Conservation (phyloP, 2,113 vertebrate genomes). For the Glareola pratincola region DNA sequence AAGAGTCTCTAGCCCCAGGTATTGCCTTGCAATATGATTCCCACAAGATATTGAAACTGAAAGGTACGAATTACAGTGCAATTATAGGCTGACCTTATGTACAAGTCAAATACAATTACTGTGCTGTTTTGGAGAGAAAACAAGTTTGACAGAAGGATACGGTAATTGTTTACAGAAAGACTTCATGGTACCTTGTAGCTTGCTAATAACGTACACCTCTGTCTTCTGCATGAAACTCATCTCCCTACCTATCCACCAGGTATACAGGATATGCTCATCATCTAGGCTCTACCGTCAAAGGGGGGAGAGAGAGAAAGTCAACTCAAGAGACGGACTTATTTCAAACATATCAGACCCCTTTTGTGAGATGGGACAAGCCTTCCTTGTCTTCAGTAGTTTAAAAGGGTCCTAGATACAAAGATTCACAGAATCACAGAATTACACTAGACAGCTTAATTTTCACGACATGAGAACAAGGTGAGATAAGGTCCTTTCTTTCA, state of each 20-base stretch:
- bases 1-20: neutral
- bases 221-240: neutral
- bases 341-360: neutral
- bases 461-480: neutral
- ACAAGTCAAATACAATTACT: neutral
- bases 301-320: neutral
- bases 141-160: neutral
- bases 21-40: neutral
- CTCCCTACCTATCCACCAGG: neutral
- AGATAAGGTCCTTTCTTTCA: neutral
- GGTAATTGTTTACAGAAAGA: neutral
- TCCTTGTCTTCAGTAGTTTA: neutral
- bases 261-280: neutral
- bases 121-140: neutral
- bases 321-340: neutral
- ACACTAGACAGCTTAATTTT: neutral
- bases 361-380: neutral
- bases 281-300: neutral
- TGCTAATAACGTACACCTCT: neutral
- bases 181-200: neutral
- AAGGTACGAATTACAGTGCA: neutral
- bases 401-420: neutral
- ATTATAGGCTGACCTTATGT: neutral
- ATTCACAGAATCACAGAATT: neutral
- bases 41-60: neutral